Conservation (phyloP, 2,888 invertebrate species). For the Automeris io region DNA sequence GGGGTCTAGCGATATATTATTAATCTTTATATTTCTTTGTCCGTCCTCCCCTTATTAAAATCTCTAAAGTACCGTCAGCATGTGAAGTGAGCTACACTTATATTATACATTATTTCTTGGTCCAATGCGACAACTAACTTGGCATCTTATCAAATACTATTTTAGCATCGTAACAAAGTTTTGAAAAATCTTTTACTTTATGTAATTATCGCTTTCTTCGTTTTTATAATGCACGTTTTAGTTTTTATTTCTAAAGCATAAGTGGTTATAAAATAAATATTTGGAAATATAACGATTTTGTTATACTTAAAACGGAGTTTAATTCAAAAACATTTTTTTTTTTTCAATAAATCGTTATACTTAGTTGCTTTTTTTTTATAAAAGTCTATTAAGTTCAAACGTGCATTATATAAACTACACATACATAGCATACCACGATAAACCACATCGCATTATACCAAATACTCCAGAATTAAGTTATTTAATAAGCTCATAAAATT, state of each 20-base stretch:
- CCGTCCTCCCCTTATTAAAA: constrained; percentile 20
- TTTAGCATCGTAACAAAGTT: constrained; percentile 35
- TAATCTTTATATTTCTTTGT: constrained; percentile 1
- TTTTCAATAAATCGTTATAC: neutral
- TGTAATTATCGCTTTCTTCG: constrained; percentile 25
- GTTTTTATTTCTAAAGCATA: no score
- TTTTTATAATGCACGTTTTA: constrained; percentile 52
- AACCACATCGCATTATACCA: constrained; percentile 25
- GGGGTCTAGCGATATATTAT: no score
- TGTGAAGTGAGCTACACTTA: constrained; percentile 69
- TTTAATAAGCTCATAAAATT: constrained; percentile 75
- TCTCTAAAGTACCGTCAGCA: constrained; percentile 59
- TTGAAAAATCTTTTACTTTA: constrained; percentile 23
- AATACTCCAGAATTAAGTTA: constrained; percentile 59
- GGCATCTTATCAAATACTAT: constrained; percentile 63
- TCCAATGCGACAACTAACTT: constrained; percentile 69
- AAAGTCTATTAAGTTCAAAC: constrained; percentile 19
- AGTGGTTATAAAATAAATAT: no score
- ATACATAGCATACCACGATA: constrained; percentile 36
- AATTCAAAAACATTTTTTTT: no score
- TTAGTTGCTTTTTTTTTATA: neutral
- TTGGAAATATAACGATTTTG: no score
- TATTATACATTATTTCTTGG: constrained; percentile 60
- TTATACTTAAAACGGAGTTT: no score
- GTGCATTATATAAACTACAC: constrained; percentile 44